phyloP scores from a whole-genome alignment of 2,797 vertebrate species.

The Sebastes trivittatus region DNA sequence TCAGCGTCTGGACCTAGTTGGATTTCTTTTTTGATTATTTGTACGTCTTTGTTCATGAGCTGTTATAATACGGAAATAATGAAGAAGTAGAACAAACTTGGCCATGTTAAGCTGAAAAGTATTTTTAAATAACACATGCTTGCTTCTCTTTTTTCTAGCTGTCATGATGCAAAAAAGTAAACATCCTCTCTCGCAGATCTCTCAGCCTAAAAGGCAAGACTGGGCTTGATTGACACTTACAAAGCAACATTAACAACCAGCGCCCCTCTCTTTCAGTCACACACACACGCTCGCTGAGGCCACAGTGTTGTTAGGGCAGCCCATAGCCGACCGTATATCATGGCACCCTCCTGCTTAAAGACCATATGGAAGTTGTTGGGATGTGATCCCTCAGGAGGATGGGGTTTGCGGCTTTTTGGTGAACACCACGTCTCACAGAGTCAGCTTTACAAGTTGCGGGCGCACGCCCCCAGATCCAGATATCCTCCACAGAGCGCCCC shows the following conservation, averaged over 20 bases:
- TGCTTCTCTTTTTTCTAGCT: slow-evolving; percentile 3
- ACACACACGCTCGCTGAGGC: slow-evolving; percentile 36
- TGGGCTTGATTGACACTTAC: slow-evolving; percentile 55
- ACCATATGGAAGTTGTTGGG: slow-evolving; percentile 81
- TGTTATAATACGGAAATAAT: slow-evolving; percentile 13
- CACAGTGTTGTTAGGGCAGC: slow-evolving; percentile 51
- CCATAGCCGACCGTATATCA: slow-evolving; percentile 61
- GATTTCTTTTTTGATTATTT: slow-evolving; percentile 34
- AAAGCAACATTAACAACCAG: slow-evolving; percentile 48
- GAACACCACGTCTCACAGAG: slow-evolving; percentile 64
- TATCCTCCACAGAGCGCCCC: slow-evolving; percentile 47
- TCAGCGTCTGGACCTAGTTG: slow-evolving; percentile 40
- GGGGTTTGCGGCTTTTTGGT: slow-evolving; percentile 73
- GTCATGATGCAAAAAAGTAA: slow-evolving; percentile 3
- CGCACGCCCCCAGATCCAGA: slow-evolving; percentile 54
- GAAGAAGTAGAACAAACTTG: slow-evolving; percentile 1
- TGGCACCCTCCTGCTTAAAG: slow-evolving; percentile 63
- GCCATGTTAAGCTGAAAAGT: neutral
- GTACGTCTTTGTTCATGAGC: slow-evolving; percentile 28
- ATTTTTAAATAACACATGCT: slow-evolving; percentile 14
- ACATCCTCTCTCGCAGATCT: neutral
- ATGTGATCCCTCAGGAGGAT: slow-evolving; percentile 68
- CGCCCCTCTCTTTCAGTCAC: slow-evolving; percentile 12
- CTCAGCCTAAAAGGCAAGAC: slow-evolving; percentile 7
- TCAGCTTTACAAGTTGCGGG: slow-evolving; percentile 70